phyloP scores from a whole-genome alignment of 2,113 vertebrate species.

The Gasterosteus aculeatus region DNA sequence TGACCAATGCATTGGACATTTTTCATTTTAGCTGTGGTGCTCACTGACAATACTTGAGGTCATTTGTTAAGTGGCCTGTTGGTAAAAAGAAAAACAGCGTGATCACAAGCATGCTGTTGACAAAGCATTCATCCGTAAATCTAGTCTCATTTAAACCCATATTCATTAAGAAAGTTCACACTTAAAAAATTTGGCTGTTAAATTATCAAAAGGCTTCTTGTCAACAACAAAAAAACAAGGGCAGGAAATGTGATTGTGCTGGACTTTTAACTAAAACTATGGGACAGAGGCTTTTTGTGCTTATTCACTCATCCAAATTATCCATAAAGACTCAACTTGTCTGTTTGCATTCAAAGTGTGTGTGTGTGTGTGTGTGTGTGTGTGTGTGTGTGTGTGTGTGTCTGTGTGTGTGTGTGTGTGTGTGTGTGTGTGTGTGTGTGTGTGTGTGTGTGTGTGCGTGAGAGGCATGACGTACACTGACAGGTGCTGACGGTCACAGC shows the following conservation, averaged over 20 bases:
- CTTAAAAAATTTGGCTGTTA: background rate
- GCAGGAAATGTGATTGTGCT: slow-evolving; percentile 30
- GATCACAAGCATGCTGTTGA: background rate
- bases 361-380: background rate
- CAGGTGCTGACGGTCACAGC: slow-evolving; percentile 66
- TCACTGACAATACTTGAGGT: background rate
- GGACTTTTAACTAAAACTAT: slow-evolving; percentile 18
- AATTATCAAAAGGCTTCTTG: slow-evolving; percentile 37
- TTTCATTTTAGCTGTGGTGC: slow-evolving; percentile 1
- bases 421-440: slow-evolving; percentile 28
- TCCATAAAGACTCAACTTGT: slow-evolving; percentile 21
- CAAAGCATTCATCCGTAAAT: slow-evolving; percentile 13
- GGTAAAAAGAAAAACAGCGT: background rate
- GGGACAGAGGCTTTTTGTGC: slow-evolving; percentile 42
- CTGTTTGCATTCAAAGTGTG: slow-evolving; percentile 17
- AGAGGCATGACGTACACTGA: slow-evolving; percentile 30
- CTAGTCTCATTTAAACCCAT: background rate
- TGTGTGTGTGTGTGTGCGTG: slow-evolving; percentile 28
- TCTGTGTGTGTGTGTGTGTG: slow-evolving; percentile 7
- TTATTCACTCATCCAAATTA: slow-evolving; percentile 41
- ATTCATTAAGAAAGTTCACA: background rate
- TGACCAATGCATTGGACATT: background rate
- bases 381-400: background rate
- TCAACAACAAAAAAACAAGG: slow-evolving; percentile 1
- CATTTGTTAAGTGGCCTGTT: slow-evolving; percentile 8